These are phyloP conservation scores for Propithecus perrieri DNA, from an alignment of 2,797 vertebrate species.

Conservation along the genomic window DNA sequence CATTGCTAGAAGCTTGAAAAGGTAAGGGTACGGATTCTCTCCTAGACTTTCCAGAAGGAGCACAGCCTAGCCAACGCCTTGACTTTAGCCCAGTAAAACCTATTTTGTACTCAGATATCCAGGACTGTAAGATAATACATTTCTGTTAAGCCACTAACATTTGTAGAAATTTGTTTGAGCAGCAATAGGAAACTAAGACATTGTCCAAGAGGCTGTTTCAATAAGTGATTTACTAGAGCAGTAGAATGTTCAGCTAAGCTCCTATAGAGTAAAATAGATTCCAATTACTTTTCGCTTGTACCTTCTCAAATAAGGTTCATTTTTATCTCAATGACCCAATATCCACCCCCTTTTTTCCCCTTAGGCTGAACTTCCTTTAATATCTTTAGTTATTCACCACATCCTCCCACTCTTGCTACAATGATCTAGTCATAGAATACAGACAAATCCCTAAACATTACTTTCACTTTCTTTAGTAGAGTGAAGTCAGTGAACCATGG, in stretches of 20 bases:
- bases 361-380: conserved; percentile 82
- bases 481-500: conserved; percentile 73
- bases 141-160: not conserved
- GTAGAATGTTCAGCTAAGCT: conserved; percentile 62
- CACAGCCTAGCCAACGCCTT: not conserved
- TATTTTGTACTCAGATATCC: not conserved
- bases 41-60: not conserved
- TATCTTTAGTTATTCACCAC: conserved; percentile 72
- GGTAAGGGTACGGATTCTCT: not conserved
- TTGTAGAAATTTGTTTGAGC: conserved; percentile 44
- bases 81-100: not conserved
- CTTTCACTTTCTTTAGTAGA: conserved; percentile 78
- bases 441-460: conserved; percentile 79
- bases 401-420: conserved; percentile 71
- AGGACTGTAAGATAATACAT: not conserved
- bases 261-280: conserved; percentile 66
- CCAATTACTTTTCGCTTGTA: conserved; percentile 67
- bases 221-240: conserved; percentile 75
- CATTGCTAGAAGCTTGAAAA: not conserved
- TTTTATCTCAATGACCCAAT: conserved; percentile 78
- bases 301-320: conserved; percentile 73
- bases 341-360: conserved; percentile 50
- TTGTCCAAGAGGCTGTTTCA: conserved; percentile 60
- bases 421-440: conserved; percentile 76
- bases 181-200: conserved; percentile 36